A percentile compares a stretch with the other conserved stretches of the same genome.
These are phyloP conservation scores for Corythaixoides concolor DNA, from an alignment of 2,113 vertebrate genomes.

Conservation along the genomic window DNA sequence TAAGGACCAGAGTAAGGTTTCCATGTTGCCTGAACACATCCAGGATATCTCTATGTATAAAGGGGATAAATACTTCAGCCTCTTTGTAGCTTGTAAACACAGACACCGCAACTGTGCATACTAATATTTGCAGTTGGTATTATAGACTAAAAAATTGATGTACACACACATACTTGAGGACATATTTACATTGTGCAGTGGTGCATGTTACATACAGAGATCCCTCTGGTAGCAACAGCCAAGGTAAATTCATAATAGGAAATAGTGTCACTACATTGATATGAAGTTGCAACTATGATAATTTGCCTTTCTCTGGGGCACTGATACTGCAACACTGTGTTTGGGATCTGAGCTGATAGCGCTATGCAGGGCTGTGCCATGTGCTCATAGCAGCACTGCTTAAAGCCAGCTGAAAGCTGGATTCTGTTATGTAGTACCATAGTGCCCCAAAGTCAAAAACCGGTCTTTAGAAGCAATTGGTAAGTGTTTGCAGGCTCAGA, in stretches of 20 bases:
- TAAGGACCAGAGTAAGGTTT: neutral
- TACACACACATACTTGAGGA: neutral
- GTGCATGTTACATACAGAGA: neutral
- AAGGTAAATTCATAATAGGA: slow-evolving; percentile 9
- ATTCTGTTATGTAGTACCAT: neutral
- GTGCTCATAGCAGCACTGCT: neutral
- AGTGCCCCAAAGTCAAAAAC: neutral
- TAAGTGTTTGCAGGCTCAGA: neutral
- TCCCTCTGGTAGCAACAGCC: neutral
- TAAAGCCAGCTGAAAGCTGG: neutral
- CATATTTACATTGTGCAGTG: slow-evolving; percentile 28
- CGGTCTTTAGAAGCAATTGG: neutral
- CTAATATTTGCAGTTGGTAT: slow-evolving; percentile 40
- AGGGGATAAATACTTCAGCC: slow-evolving; percentile 28
- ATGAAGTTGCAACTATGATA: neutral
- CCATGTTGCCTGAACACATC: neutral
- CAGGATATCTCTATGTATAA: slow-evolving; percentile 11
- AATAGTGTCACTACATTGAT: neutral
- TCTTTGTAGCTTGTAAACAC: slow-evolving; percentile 32
- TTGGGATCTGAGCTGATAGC: neutral
- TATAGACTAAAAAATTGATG: neutral
- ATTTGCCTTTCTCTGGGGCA: neutral
- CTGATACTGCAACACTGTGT: neutral
- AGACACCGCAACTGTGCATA: neutral
- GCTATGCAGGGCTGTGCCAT: neutral